A percentile compares a stretch with the other conserved stretches of the same genome.
Conservation (phyloP, 1,140 invertebrate species). For the Homarus americanus region DNA sequence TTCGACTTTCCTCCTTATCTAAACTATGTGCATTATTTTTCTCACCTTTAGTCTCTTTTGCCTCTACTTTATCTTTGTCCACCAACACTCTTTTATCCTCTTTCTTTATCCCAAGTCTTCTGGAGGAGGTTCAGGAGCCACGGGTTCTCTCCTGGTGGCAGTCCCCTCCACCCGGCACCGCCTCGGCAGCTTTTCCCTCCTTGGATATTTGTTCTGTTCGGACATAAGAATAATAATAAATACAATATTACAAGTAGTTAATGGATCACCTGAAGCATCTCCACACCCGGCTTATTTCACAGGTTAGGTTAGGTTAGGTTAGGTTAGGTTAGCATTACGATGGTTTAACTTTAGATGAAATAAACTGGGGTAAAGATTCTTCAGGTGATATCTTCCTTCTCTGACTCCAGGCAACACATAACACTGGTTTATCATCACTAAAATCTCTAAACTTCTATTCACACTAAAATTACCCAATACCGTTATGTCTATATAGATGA, state of each 20-base stretch:
- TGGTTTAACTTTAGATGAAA: no score
- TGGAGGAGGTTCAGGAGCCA: conserved; percentile 59
- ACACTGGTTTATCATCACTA: no score
- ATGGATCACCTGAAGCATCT: no score
- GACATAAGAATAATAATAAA: not conserved
- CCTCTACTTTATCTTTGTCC: not conserved
- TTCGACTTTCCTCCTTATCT: not conserved
- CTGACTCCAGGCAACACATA: no score
- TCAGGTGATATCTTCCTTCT: no score
- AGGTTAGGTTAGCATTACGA: no score
- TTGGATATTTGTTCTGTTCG: not conserved
- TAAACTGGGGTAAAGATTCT: no score
- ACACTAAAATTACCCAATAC: no score
- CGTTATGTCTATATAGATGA: no score
- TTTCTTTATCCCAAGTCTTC: not conserved
- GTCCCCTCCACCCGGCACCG: not conserved
- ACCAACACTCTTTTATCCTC: not conserved
- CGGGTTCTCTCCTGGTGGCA: conserved; percentile 43
- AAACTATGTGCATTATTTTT: not conserved
- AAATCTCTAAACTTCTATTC: no score
- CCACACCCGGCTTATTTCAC: no score
- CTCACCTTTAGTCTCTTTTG: not conserved
- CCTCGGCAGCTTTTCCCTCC: not conserved
- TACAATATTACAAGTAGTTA: not conserved
- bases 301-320: no score